phyloP scores from a whole-genome alignment of 2,888 invertebrate genomes.

The Pasiphila rectangulata region DNA sequence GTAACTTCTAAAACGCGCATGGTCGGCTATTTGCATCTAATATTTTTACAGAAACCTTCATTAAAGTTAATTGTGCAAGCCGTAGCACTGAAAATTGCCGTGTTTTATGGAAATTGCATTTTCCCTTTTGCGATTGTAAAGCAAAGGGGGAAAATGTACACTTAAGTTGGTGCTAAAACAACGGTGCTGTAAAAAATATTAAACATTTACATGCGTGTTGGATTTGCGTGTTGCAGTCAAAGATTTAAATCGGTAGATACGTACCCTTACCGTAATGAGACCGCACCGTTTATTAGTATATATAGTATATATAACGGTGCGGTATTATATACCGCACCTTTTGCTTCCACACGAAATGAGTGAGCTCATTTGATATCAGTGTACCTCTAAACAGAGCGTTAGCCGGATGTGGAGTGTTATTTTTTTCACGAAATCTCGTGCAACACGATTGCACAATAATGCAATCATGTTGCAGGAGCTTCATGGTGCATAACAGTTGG shows the following conservation, averaged over 20 bases:
- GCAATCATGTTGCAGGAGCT: constrained; percentile 1
- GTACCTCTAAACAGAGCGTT: too few species aligned
- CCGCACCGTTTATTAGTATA: not conserved
- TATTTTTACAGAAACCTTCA: not conserved
- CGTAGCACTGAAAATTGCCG: not conserved
- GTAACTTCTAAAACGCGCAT: not conserved
- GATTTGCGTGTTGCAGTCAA: not conserved
- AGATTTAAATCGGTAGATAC: too few species aligned
- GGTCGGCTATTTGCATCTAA: not conserved
- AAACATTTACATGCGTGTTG: not conserved
- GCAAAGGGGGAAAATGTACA: not conserved
- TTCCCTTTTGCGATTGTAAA: not conserved
- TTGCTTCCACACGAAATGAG: too few species aligned
- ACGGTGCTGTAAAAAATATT: not conserved
- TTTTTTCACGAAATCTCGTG: not conserved
- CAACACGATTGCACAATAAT: not conserved
- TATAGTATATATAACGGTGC: too few species aligned
- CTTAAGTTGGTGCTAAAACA: not conserved
- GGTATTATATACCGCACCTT: too few species aligned
- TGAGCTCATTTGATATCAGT: too few species aligned
- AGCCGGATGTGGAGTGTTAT: too few species aligned
- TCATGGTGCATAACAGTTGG: too few species aligned
- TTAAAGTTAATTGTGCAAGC: not conserved
- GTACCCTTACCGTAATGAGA: too few species aligned
- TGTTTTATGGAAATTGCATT: not conserved